Evolutionary conservation across 2,797 vertebrate genomes (phyloP).

Genomic region (Esox masquinongy): DNA sequence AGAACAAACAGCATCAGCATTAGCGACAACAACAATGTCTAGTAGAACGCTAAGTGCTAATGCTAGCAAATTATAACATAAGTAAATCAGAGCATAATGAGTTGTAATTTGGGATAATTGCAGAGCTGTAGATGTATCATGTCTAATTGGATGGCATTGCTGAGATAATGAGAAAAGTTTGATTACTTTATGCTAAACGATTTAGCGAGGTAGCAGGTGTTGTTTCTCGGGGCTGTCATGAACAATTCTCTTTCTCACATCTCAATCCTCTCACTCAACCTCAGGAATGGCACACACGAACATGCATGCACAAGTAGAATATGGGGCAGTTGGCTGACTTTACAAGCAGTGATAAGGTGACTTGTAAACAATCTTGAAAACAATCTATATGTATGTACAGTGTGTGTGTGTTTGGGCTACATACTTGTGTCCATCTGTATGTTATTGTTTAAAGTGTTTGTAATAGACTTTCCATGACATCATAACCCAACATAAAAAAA

Average conservation of each 20-base stretch:
- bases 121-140: slow-evolving; percentile 71
- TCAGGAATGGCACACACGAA: slow-evolving; percentile 22
- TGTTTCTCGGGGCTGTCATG: slow-evolving; percentile 65
- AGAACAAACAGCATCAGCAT: slow-evolving; percentile 53
- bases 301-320: too few species aligned
- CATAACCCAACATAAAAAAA: too few species aligned
- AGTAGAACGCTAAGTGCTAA: slow-evolving; percentile 47
- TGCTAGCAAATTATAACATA: slow-evolving; percentile 73
- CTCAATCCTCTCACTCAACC: slow-evolving; percentile 66
- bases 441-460: too few species aligned
- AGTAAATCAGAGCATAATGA: slow-evolving; percentile 74
- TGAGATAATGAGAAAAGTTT: slow-evolving; percentile 78
- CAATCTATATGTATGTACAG: too few species aligned
- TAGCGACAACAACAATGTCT: slow-evolving; percentile 51
- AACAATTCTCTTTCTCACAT: slow-evolving; percentile 63
- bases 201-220: slow-evolving; percentile 73
- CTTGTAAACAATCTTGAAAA: too few species aligned
- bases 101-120: slow-evolving; percentile 76
- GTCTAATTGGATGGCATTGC: slow-evolving; percentile 74
- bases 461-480: too few species aligned
- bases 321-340: too few species aligned
- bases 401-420: too few species aligned
- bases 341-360: too few species aligned
- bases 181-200: slow-evolving; percentile 77
- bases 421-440: too few species aligned